Base-by-base conservation (phyloP, 2,888 invertebrate species). In the Maniola hyperantus region DNA sequence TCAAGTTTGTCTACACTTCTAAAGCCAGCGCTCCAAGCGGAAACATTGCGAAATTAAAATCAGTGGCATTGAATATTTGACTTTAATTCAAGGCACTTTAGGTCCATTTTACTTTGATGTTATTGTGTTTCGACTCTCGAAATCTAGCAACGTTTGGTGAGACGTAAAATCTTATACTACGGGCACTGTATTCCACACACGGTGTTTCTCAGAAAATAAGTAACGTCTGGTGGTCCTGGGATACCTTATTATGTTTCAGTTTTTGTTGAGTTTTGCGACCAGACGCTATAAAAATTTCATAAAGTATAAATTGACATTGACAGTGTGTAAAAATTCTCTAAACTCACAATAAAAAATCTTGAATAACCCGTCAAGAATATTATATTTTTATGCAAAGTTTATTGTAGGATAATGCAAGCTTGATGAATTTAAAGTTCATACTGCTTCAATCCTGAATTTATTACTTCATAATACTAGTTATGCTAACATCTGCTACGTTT, bases 261-360 rank as follows among this genome's bases (percentile, higher is more conserved):
- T 55, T 55, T 55, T 11, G 53, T 20, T 15, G n/a, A 8, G 15
- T 34, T 57, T 26, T 10, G 10, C n/a, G 6, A 13, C 57, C 61
- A 69, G 69, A 69, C 67, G 60, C 57, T 50, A 53, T 69, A 67
- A 69, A 69, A 69, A 64, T 53, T 53, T 62, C 55, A 64, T 69
- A 64, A 62, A 44, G 13, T 18, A 57, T 64, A 67, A 39, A 69
- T 67, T 64, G 61, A 69, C 61, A 15, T 57, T 63, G 36, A 33
- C n/a, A 67, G 42, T 60, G 34, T 64, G 57, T 55, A 55, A 69
- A 54, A 57, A 57, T 64, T 59, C 51, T 54, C 33, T 42, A 61
- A 58, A 64, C 44, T 44, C 53, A 26, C 42, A 57, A 50, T 65
- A 39, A 57, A 67, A 67, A 64, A 48, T 42, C 57, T 42, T 59